phyloP scores from a whole-genome alignment of 2,797 vertebrate species.

The Schizopygopsis pylzovi region DNA sequence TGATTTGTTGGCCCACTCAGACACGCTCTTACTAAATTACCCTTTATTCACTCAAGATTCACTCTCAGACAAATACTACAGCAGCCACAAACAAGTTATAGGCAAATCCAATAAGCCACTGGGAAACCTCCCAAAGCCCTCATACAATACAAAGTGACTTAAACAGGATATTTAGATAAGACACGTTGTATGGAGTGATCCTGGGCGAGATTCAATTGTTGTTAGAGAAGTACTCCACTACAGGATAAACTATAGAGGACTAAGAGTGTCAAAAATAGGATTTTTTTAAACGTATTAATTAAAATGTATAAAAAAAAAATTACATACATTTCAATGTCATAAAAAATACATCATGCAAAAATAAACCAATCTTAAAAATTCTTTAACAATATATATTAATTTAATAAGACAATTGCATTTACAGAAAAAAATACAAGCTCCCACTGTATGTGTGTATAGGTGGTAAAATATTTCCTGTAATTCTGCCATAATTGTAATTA shows the following conservation, averaged over 20 bases:
- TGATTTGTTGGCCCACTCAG: constrained; percentile 3
- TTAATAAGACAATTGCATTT: background rate
- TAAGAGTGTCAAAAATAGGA: too few relatives aligned
- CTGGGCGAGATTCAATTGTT: background rate
- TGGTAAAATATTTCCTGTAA: background rate
- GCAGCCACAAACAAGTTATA: constrained; percentile 18
- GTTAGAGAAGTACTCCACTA: background rate
- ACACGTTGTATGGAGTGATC: background rate
- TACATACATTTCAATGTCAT: too few relatives aligned
- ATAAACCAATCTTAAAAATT: background rate
- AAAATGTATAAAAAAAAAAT: too few relatives aligned
- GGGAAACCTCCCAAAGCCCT: background rate
- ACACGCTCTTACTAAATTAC: constrained; percentile 14
- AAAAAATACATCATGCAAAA: background rate
- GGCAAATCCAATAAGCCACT: constrained; percentile 37
- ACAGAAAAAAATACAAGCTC: background rate
- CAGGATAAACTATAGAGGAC: background rate
- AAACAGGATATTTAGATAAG: constrained; percentile 22
- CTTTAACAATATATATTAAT: background rate
- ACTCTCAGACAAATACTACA: background rate
- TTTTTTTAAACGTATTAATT: background rate
- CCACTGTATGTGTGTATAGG: background rate
- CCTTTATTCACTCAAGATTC: constrained; percentile 22
- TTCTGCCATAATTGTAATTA: background rate
- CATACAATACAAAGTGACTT: constrained; percentile 4